These are phyloP conservation scores for Tautogolabrus adspersus DNA, from an alignment of 2,113 vertebrate genomes.

Conservation along the genomic window DNA sequence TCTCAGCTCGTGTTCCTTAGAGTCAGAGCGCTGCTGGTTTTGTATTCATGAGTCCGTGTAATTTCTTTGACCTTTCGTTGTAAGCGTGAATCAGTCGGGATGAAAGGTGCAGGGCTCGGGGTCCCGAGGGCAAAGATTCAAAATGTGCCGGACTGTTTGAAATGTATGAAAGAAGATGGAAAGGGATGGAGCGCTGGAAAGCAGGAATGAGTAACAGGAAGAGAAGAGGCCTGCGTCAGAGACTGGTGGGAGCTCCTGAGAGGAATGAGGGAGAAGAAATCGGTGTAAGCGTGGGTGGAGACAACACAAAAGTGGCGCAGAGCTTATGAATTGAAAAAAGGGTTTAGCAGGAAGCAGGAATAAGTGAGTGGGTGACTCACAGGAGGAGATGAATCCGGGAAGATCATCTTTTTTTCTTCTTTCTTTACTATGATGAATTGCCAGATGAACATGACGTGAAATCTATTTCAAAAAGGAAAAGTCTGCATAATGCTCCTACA, in stretches of 20 bases:
- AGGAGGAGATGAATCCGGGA: slow-evolving; percentile 3
- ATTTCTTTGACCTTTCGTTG: slow-evolving; percentile 12
- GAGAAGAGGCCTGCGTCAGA: slow-evolving; percentile 1
- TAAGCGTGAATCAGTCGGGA: background rate
- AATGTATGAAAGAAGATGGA: background rate
- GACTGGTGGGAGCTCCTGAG: background rate
- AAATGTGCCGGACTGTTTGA: slow-evolving; percentile 5
- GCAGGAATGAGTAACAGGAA: background rate
- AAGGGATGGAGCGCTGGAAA: background rate
- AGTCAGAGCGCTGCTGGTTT: slow-evolving; percentile 1
- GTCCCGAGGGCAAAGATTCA: background rate
- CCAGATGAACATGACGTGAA: slow-evolving; percentile 21
- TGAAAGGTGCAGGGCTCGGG: background rate
- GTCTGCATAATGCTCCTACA: slow-evolving; percentile 3
- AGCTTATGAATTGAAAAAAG: slow-evolving; percentile 21
- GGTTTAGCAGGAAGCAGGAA: slow-evolving; percentile 26
- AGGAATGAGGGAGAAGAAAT: slow-evolving; percentile 1
- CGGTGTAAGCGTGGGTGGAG: background rate
- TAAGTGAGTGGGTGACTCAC: slow-evolving; percentile 31
- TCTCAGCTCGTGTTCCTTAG: background rate
- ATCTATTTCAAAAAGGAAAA: background rate
- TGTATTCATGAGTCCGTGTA: background rate
- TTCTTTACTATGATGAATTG: slow-evolving; percentile 22
- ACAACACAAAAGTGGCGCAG: slow-evolving; percentile 9
- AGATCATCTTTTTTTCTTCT: background rate